Conservation (phyloP, 2,888 invertebrate species). For the Tenthredo distinguenda region DNA sequence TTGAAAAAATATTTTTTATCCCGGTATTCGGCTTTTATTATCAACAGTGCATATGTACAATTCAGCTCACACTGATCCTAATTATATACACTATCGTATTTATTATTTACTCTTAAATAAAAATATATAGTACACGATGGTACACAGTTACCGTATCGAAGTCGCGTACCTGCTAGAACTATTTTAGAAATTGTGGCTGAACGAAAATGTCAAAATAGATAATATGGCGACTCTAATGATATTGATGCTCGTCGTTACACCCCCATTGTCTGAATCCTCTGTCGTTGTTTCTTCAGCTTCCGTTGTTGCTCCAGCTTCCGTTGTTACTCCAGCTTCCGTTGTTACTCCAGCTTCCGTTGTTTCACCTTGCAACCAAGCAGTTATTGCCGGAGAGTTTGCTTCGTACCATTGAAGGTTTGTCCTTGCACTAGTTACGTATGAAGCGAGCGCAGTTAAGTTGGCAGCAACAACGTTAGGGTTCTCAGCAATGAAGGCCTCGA, state of each 20-base stretch:
- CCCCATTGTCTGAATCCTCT: slow-evolving; percentile 4
- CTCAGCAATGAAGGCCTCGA: slow-evolving; percentile 57
- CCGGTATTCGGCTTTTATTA: background rate
- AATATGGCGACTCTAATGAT: slow-evolving; percentile 18
- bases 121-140: background rate
- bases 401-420: slow-evolving; percentile 39
- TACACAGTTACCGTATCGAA: background rate
- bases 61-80: background rate
- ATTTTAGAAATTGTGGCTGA: background rate
- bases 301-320: background rate
- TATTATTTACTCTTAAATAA: background rate
- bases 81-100: background rate
- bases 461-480: background rate
- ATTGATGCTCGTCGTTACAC: slow-evolving; percentile 6
- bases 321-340: background rate
- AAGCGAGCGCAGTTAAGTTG: background rate
- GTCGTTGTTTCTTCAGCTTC: slow-evolving; percentile 7
- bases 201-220: background rate
- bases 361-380: slow-evolving; percentile 5
- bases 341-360: background rate
- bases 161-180: background rate
- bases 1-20: too few relatives aligned
- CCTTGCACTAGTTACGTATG: slow-evolving; percentile 22
- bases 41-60: background rate
- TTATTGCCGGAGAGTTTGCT: slow-evolving; percentile 32